A percentile compares a stretch with the other conserved stretches of the same genome.
Conservation (phyloP, 2,888 invertebrate genomes). For the Myathropa florea region DNA sequence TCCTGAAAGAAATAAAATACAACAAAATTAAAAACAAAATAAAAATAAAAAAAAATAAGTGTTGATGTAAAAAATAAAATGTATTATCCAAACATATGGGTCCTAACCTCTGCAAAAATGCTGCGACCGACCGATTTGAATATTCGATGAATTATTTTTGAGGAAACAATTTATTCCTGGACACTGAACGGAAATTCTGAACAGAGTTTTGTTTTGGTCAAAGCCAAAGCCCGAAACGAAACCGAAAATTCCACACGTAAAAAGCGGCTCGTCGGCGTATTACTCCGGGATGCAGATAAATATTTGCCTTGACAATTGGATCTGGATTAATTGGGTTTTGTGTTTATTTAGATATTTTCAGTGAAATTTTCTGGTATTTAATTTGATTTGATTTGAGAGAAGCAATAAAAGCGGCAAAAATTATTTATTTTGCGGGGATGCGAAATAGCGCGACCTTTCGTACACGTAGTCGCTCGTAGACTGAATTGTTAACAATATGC, state of each 20-base stretch:
- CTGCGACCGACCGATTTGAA: background rate
- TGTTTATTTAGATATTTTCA: slow-evolving; percentile 25
- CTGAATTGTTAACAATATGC: slow-evolving; percentile 75
- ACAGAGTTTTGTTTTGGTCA: slow-evolving; percentile 28
- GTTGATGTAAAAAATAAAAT: background rate
- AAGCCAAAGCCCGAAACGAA: slow-evolving; percentile 21
- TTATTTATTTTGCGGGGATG: slow-evolving; percentile 74
- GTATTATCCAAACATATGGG: slow-evolving; percentile 42
- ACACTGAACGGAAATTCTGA: slow-evolving; percentile 2
- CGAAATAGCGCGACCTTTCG: slow-evolving; percentile 79
- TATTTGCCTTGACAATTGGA: slow-evolving; percentile 15
- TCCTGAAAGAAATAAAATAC: background rate
- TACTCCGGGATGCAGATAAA: slow-evolving; percentile 28
- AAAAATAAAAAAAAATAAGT: background rate
- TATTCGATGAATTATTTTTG: background rate
- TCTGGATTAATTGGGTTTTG: slow-evolving; percentile 25
- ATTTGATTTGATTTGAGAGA: slow-evolving; percentile 61
- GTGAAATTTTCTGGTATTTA: slow-evolving; percentile 21
- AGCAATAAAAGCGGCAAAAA: slow-evolving; percentile 75
- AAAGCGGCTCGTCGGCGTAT: slow-evolving; percentile 44
- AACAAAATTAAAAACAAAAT: background rate
- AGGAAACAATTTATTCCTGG: background rate
- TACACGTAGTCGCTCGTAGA: slow-evolving; percentile 81
- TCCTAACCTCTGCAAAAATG: background rate
- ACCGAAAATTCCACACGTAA: slow-evolving; percentile 49